A percentile compares a stretch with the other conserved stretches of the same genome.
These are phyloP conservation scores for Stylophora pistillata DNA, from an alignment of 64 coral and sea anemone species.

Conservation along the genomic window DNA sequence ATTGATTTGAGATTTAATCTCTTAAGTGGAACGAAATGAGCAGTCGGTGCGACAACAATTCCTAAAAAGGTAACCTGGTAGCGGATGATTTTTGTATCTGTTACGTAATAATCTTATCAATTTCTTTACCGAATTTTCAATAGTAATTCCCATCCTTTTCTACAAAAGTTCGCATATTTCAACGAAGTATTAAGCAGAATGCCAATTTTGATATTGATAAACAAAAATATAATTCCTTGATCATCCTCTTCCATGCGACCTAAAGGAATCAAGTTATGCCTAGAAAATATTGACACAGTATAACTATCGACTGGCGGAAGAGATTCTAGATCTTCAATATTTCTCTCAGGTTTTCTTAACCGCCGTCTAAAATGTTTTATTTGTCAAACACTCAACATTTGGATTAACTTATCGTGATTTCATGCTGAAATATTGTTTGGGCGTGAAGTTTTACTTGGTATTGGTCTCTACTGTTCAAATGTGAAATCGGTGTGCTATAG, in stretches of 20 bases:
- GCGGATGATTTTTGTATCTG: not conserved
- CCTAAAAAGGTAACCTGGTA: constrained; percentile 1
- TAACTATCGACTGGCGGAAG: not conserved
- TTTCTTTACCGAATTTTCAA: not conserved
- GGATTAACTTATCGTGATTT: no score
- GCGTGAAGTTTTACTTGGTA: no score
- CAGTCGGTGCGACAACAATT: not conserved
- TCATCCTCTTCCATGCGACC: not conserved
- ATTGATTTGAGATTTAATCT: constrained; percentile 22
- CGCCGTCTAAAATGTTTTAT: not conserved
- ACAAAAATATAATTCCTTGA: constrained; percentile 3
- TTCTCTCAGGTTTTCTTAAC: not conserved
- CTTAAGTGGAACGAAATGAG: not conserved
- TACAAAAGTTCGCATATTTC: not conserved
- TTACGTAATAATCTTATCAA: not conserved
- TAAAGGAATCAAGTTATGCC: constrained; percentile 24
- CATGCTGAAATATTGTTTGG: no score
- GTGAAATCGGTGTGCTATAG: no score
- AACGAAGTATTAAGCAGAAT: not conserved
- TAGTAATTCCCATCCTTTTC: no score
- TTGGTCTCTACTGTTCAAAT: no score
- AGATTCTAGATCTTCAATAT: not conserved
- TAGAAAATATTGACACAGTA: constrained; percentile 13
- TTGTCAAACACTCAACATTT: not conserved
- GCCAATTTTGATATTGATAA: not conserved